Evolutionary conservation across 2,797 vertebrate species (phyloP), one percentile per base, ranked within the genome.

Genomic region (Acanthis flammea): DNA sequence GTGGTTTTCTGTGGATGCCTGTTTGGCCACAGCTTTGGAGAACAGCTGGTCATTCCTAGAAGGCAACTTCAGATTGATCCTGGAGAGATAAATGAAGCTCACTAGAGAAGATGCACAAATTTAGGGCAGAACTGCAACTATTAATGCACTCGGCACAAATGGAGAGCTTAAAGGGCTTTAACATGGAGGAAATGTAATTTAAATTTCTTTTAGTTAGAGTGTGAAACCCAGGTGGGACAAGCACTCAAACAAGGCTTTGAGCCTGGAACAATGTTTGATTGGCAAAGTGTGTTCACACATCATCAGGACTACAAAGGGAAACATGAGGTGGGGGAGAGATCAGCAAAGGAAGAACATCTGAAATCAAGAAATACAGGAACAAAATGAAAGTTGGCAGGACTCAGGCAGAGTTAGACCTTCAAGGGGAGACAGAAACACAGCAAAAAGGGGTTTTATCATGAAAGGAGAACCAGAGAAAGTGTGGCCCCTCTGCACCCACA

Each of bases 401-500:
- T 86, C 22, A 12, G 39, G 39, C 42, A 51, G 70, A 72, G 23
- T 35, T 77, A 86, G 68, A 71, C 58, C 84, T 94, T 33, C 60
- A 85, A 72, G 50, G 15, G 14, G 68, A 87, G 27, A 51, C 4
- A 55, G 47, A 55, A 91, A 82, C 14, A 47, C 28, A 3, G 14
- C 18, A 48, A 58, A 94, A 85, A 51, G 12, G 21, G 21, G 1
- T 82, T 87, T 79, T 41, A 31, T 54, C 13, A 14, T 35, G 61
- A 51, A 75, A 88, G 27, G 42, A 74, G 35, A 71, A 12, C 28
- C 73, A 62, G 53, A 53, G 31, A 78, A 72, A 65, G 51, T 19
- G 31, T 0, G 0, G 35, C 77, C 75, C 30, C 66, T 72, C 66
- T 0, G 0, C 30, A 31, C 12, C 62, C 67, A 14, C 0, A 0